Base-by-base conservation (phyloP, 1,140 invertebrate genomes). In the Ylistrum balloti region DNA sequence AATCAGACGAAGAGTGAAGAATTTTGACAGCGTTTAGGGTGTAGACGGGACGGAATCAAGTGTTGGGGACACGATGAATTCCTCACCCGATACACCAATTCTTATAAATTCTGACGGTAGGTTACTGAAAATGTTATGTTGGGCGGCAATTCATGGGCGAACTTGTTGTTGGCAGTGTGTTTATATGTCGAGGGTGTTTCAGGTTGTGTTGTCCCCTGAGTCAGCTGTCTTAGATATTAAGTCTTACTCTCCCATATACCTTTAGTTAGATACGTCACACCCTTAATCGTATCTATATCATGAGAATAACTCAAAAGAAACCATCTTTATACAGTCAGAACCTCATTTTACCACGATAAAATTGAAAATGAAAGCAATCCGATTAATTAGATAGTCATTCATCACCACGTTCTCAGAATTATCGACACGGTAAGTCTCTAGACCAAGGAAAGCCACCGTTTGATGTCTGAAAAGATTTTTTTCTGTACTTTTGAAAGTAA, bases 41-140 rank as follows among this genome's bases (percentile, higher is more conserved):
- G 56, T 74, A 28, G 56, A 74, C 56, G 56, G 56, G 56, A 74
- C 56, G 56, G 56, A 28, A 74, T 74, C n/a, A 28, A 74, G 22
- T 74, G 56, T 74, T 74, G 56, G 56, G 56, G 56, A 74, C 56
- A 74, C 56, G 56, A 74, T 74, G 56, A 74, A 74, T 74, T 74
- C 56, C 56, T 74, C 56, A 74, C 56, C 56, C 56, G 56, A 74
- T 74, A 28, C 56, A 74, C 56, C 56, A 74, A 74, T 74, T 74
- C 56, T 74, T 17, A 74, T 74, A 74, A 74, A 74, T 28, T 74
- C 56, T 74, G 56, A 74, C 28, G 56, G 56, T 74, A 74, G 56
- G 56, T 74, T 28, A n/a, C 56, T 7, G n/a, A n/a, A 5, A 74
- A 28, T 28, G 56, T 74, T 0, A n/a, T 28, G 3, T n/a, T 74